Evolutionary conservation across 2,888 invertebrate genomes (phyloP).

Genomic region (Siphonodentalium dalli): DNA sequence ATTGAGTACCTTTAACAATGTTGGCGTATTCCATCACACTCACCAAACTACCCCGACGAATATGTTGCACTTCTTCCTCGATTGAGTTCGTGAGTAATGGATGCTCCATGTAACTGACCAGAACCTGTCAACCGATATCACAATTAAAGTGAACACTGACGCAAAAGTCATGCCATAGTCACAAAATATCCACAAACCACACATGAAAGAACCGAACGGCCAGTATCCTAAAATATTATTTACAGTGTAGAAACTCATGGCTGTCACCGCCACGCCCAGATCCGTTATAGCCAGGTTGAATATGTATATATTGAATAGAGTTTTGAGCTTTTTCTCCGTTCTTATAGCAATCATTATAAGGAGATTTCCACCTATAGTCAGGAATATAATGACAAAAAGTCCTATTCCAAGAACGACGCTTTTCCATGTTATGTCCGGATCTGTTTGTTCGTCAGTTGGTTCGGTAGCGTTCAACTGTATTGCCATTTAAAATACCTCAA

Average conservation of each 20-base stretch:
- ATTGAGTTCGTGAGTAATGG: constrained; percentile 45
- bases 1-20: too few species aligned
- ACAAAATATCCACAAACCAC: constrained; percentile 62
- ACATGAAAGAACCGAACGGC: constrained; percentile 59
- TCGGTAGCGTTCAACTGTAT: too few species aligned
- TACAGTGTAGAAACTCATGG: constrained; percentile 60
- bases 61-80: constrained; percentile 35
- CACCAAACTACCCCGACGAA: constrained; percentile 43
- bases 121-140: constrained; percentile 56
- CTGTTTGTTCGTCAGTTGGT: too few species aligned
- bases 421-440: too few species aligned
- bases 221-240: constrained; percentile 59
- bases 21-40: too few species aligned
- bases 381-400: constrained; percentile 36
- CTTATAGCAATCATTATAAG: constrained; percentile 56
- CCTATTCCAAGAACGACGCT: constrained; percentile 35
- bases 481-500: too few species aligned
- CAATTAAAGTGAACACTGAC: constrained; percentile 60
- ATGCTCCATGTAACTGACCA: constrained; percentile 51
- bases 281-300: constrained; percentile 54
- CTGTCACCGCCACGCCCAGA: constrained; percentile 54
- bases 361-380: constrained; percentile 56
- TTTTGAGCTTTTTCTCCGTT: constrained; percentile 54
- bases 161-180: constrained; percentile 65
- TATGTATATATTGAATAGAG: constrained; percentile 56